A percentile compares a stretch with the other conserved stretches of the same genome.
These are phyloP conservation scores for Ptiloglossa arizonensis DNA, from an alignment of 1,140 invertebrate species.

Conservation along the genomic window DNA sequence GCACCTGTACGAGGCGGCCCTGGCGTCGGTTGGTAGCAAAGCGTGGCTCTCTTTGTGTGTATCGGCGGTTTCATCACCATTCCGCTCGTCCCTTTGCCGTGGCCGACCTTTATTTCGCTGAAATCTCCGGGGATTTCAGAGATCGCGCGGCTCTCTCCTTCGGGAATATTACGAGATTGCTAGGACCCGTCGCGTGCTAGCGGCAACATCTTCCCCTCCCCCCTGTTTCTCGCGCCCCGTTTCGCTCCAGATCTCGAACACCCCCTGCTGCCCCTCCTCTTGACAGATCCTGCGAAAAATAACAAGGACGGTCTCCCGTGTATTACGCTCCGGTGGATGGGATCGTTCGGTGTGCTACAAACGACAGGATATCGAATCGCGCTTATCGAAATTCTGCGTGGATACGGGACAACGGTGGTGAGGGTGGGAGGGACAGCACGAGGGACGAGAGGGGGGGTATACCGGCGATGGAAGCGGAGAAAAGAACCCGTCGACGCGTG, in stretches of 20 bases:
- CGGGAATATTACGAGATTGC: slow-evolving; percentile 80
- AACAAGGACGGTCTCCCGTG: slow-evolving; percentile 53
- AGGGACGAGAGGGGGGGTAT: too few relatives aligned
- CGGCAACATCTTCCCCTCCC: slow-evolving; percentile 39
- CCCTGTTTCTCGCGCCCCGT: slow-evolving; percentile 51
- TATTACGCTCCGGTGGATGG: slow-evolving; percentile 48
- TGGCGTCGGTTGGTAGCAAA: too few relatives aligned
- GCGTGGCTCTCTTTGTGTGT: background rate
- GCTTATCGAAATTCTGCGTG: slow-evolving; percentile 50
- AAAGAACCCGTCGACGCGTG: background rate
- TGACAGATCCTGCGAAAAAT: slow-evolving; percentile 50
- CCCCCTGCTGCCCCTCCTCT: slow-evolving; percentile 26
- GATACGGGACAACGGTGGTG: slow-evolving; percentile 15
- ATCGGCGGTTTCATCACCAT: slow-evolving; percentile 34
- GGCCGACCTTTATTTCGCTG: slow-evolving; percentile 73
- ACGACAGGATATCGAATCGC: slow-evolving; percentile 43
- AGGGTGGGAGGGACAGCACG: too few relatives aligned
- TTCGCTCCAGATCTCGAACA: slow-evolving; percentile 17
- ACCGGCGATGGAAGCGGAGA: background rate
- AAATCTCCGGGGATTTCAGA: slow-evolving; percentile 77
- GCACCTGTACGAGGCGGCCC: too few relatives aligned
- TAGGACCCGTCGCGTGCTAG: slow-evolving; percentile 64
- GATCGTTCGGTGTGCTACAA: slow-evolving; percentile 34
- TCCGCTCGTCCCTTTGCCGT: slow-evolving; percentile 43
- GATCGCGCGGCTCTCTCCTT: slow-evolving; percentile 72